phyloP scores from a whole-genome alignment of 2,888 invertebrate genomes.

The Anoplius nigerrimus region DNA sequence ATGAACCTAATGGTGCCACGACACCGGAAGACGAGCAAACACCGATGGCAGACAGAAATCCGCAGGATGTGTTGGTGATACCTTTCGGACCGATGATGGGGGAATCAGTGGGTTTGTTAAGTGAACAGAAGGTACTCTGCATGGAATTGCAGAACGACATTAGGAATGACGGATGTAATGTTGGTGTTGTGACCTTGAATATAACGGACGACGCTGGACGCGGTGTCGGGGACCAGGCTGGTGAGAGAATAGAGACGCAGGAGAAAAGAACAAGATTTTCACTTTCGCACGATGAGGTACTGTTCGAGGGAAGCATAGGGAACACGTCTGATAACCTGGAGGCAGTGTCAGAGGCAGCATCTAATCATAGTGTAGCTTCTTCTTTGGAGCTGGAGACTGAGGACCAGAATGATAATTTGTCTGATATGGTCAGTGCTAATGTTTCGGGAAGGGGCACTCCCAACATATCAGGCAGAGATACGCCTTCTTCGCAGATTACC shows the following conservation, averaged over 20 bases:
- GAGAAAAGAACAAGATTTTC: slow-evolving; percentile 81
- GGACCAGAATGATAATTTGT: slow-evolving; percentile 94
- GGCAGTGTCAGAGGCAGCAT: slow-evolving; percentile 96
- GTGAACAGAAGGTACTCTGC: slow-evolving; percentile 80
- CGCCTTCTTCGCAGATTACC: slow-evolving; percentile 94
- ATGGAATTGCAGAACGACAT: slow-evolving; percentile 66
- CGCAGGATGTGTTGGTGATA: slow-evolving; percentile 82
- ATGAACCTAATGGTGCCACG: slow-evolving; percentile 60
- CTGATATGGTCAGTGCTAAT: slow-evolving; percentile 98
- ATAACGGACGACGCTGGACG: slow-evolving; percentile 64
- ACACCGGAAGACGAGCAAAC: slow-evolving; percentile 59
- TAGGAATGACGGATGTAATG: slow-evolving; percentile 30
- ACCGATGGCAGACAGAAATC: slow-evolving; percentile 59
- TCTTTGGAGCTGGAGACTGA: slow-evolving; percentile 91
- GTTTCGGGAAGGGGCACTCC: slow-evolving; percentile 94
- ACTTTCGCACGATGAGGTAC: slow-evolving; percentile 88
- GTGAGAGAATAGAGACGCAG: slow-evolving; percentile 73
- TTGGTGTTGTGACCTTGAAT: slow-evolving; percentile 62
- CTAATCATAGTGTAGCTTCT: slow-evolving; percentile 95
- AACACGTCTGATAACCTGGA: slow-evolving; percentile 96
- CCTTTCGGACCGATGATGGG: slow-evolving; percentile 79
- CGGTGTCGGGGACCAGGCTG: slow-evolving; percentile 69
- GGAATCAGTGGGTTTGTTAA: slow-evolving; percentile 81
- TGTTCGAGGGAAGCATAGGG: slow-evolving; percentile 85
- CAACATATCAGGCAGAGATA: slow-evolving; percentile 96